A percentile compares a stretch with the other conserved stretches of the same genome.
Evolutionary conservation across 1,140 invertebrate genomes (phyloP).

Genomic region (Drosophila mayri): DNA sequence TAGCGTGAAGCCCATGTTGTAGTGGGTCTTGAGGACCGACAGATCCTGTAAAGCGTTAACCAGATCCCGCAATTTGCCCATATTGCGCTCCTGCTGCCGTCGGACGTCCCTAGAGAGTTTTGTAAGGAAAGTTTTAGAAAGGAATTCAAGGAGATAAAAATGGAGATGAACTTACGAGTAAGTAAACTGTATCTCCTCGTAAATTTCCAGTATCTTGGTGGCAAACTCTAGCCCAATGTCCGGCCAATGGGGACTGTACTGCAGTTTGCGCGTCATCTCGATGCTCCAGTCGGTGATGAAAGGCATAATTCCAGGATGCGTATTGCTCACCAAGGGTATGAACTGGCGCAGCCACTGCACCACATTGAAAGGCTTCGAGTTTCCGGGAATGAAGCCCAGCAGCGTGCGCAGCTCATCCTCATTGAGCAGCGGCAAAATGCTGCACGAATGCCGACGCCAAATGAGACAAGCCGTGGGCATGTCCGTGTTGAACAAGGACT

Average conservation of each 20-base stretch:
- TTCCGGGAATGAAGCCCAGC: slow-evolving; percentile 67
- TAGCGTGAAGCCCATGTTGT: slow-evolving; percentile 75
- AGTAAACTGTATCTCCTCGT: slow-evolving; percentile 76
- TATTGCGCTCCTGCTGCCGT: slow-evolving; percentile 74
- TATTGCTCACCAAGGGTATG: slow-evolving; percentile 71
- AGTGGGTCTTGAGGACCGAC: slow-evolving; percentile 73
- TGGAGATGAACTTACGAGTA: slow-evolving; percentile 59
- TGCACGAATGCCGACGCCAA: slow-evolving; percentile 75
- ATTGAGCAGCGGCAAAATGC: slow-evolving; percentile 66
- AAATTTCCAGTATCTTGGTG: slow-evolving; percentile 77
- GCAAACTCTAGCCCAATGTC: slow-evolving; percentile 81
- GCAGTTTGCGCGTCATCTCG: slow-evolving; percentile 73
- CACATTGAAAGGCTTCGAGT: slow-evolving; percentile 71
- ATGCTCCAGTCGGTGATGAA: slow-evolving; percentile 80
- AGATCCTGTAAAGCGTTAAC: slow-evolving; percentile 77
- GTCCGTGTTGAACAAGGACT: slow-evolving; percentile 69
- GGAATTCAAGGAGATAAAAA: background rate
- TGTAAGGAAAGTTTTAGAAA: background rate
- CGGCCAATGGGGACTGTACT: slow-evolving; percentile 78
- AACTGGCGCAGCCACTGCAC: slow-evolving; percentile 82
- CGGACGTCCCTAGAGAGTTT: slow-evolving; percentile 61
- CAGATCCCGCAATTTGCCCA: slow-evolving; percentile 69
- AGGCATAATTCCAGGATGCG: slow-evolving; percentile 77
- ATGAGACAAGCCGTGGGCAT: slow-evolving; percentile 78
- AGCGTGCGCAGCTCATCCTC: slow-evolving; percentile 68